Percentiles rank a stretch among this genome's conserved stretches.
These are phyloP conservation scores for Cyprinella venusta DNA, from an alignment of 2,797 vertebrate species.

Conservation along the genomic window DNA sequence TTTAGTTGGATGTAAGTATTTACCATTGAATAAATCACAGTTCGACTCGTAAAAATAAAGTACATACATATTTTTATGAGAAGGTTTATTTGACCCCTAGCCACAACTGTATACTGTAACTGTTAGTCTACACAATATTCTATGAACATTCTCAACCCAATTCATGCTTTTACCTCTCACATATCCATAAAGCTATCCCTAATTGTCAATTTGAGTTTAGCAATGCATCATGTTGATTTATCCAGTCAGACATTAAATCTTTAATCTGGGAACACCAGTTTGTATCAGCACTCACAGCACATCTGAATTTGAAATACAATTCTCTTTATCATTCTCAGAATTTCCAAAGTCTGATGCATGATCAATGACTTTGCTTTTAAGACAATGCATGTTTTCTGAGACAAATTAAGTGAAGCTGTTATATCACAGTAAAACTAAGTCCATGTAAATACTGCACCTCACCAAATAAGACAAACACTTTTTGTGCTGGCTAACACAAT, in stretches of 20 bases:
- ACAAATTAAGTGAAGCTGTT: slow-evolving; percentile 69
- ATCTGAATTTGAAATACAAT: slow-evolving; percentile 12
- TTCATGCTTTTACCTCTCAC: slow-evolving; percentile 22
- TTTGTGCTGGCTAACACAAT: slow-evolving; percentile 36
- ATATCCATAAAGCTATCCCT: neutral
- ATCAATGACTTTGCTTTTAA: slow-evolving; percentile 62
- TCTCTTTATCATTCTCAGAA: slow-evolving; percentile 9
- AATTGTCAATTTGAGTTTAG: slow-evolving; percentile 6
- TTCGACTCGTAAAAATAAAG: slow-evolving; percentile 24
- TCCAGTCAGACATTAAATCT: neutral
- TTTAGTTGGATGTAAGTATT: neutral
- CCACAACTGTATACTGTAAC: slow-evolving; percentile 62
- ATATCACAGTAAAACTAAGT: slow-evolving; percentile 64
- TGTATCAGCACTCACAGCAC: neutral
- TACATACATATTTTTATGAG: slow-evolving; percentile 65
- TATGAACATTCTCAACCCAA: slow-evolving; percentile 19
- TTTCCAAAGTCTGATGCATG: slow-evolving; percentile 31
- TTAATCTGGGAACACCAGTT: neutral
- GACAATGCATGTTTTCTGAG: slow-evolving; percentile 65
- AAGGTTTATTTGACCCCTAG: slow-evolving; percentile 73
- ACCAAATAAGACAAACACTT: slow-evolving; percentile 30
- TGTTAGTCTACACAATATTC: slow-evolving; percentile 51
- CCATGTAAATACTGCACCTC: slow-evolving; percentile 42
- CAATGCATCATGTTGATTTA: slow-evolving; percentile 14
- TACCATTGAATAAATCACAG: neutral